Evolutionary conservation across 2,888 invertebrate genomes (phyloP), one percentile per base, ranked within the genome.

Genomic region (Dasysyrphus tricinctus): DNA sequence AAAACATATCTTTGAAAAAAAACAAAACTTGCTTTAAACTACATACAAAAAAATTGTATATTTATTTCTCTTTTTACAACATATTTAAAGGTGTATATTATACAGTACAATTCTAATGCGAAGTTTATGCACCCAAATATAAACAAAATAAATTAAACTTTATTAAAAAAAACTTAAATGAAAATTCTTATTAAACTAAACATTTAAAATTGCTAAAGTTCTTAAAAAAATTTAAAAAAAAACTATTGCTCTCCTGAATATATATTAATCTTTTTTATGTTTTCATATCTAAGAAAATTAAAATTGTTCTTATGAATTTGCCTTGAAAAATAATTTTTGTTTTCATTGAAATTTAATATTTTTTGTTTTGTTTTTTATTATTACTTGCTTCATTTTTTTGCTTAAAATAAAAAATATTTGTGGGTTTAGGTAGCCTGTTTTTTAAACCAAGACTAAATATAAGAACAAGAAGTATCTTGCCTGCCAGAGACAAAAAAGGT

Each of bases 21-120:
- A 9, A 54, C 34, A 44, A 79, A 70, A 80, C 73, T 85, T 85
- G 80, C 85, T 85, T 80, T 78, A 85, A 79, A 85, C 29, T 44
- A 80, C 16, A 85, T 80, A 1, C 57, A 42, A 24, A 54, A 51
- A 54, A 56, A n/a, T 6, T 32, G 73, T 75, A 76, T 72, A 67
- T 85, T 72, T 80, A 80, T 80, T 73, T 85, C 67, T 80, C 80
- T 32, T 54, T 56, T 34, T 19, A 59, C 49, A 75, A 73, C 39
- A 61, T 14, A 39, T 54, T 61, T 14, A 75, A 49, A 51, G 47
- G 65, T 80, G 79, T 85, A 77, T 80, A 73, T 69, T 69, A 63
- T 80, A 80, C 3, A 65, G 70, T 65, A 16, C 65, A 74, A 70
- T 74, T 80, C 74, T 80, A 78, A 85, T 74, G 57, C 69, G 16